These are phyloP conservation scores for Oxyura jamaicensis DNA, from an alignment of 2,113 vertebrate genomes.

Conservation along the genomic window DNA sequence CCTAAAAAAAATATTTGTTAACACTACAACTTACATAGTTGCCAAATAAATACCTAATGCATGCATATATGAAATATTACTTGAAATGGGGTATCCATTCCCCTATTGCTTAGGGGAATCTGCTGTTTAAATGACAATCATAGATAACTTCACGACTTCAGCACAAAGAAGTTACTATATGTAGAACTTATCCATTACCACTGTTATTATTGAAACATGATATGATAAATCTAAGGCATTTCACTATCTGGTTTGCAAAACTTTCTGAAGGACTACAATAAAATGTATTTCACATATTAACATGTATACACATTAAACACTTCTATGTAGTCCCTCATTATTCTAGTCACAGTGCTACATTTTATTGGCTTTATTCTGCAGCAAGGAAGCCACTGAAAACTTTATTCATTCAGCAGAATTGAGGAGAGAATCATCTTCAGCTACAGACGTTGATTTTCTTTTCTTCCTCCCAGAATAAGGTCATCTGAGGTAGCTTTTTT, in stretches of 20 bases:
- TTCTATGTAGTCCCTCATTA: background rate
- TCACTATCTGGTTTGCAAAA: background rate
- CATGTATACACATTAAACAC: fast-evolving
- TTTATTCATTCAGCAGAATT: background rate
- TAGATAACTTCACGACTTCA: background rate
- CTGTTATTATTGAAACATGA: background rate
- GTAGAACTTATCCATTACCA: background rate
- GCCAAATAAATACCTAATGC: background rate
- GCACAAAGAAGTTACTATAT: background rate
- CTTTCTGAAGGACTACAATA: background rate
- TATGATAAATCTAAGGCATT: background rate
- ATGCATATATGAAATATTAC: background rate
- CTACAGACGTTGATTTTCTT: background rate
- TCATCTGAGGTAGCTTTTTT: background rate
- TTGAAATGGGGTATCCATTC: too few relatives aligned
- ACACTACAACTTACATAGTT: background rate
- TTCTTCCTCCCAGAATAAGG: background rate
- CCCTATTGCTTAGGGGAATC: background rate
- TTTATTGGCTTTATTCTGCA: background rate
- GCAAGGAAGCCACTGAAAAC: background rate
- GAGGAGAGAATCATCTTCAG: background rate
- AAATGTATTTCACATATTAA: background rate
- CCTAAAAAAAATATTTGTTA: background rate
- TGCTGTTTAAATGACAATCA: background rate
- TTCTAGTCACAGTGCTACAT: background rate